Base-by-base conservation (phyloP, 2,797 vertebrate species). In the Mormyrops boulengeri region DNA sequence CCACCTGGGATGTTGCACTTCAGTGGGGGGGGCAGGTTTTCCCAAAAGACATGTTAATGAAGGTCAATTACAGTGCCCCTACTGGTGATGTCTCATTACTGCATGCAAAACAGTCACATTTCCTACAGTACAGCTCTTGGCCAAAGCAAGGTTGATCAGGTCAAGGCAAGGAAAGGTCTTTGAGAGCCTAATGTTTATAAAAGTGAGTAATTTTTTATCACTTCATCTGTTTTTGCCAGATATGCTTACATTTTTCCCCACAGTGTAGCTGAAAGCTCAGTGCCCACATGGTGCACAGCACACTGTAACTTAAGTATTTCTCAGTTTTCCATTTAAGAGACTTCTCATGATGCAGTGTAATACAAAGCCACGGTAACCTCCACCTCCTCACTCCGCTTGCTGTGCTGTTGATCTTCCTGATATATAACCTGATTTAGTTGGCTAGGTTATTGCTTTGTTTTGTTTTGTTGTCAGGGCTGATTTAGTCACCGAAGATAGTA, bases 291-390 rank as follows among this genome's bases (percentile, higher is more conserved):
- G 47, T 47, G 77, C 77, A 82, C 38, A n/a, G 77, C 38, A 22
- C 41, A 82, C 17, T 44, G 50, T n/a, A 47, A 47, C 55, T 47
- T 49, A 50, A 66, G 88, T 34, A 50, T 41, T 80, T 57, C 34
- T 49, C 50, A 88, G 52, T 50, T 88, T 53, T 80, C 26, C 88
- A 55, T 55, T 55, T 22, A 55, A 88, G 52, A 82, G 49, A 55
- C 14, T 88, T 80, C 66, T 77, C 88, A 88, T 88, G 73, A 88
- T 88, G 49, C 66, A 82, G 38, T 82, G 77, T 47, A 82, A 82
- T 82, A 22, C 19, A 19, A 82, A 82, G 41, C 77, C 77, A n/a
- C 38, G 38, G 4, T 47, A 22, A 82, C 77, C 38, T n/a, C 38
- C 77, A 82, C 7, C 77, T 47, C 41, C 77, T 80, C 49, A 30